These are phyloP conservation scores for Indri indri DNA, from an alignment of 2,113 vertebrate genomes.

Conservation along the genomic window DNA sequence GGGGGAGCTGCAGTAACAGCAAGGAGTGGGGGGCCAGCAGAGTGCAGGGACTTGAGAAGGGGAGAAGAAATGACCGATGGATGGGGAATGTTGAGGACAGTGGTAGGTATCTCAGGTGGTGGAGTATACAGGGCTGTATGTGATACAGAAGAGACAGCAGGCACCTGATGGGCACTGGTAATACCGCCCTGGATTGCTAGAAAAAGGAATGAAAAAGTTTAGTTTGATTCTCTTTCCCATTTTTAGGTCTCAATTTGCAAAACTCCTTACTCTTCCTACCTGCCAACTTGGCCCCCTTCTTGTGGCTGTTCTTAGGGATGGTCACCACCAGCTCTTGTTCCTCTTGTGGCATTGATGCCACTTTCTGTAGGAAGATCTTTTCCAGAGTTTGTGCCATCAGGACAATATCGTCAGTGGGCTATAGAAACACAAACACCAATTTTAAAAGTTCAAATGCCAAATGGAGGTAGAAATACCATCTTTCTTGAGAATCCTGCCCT, in stretches of 20 bases:
- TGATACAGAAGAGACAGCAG: constrained; percentile 91
- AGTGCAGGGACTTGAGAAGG: constrained; percentile 86
- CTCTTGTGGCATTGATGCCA: constrained; percentile 95
- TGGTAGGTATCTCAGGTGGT: constrained; percentile 91
- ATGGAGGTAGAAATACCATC: rapidly evolving
- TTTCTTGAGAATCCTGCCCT: neutral
- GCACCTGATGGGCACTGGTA: constrained; percentile 93
- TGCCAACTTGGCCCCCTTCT: constrained; percentile 86
- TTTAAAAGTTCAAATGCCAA: rapidly evolving
- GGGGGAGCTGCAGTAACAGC: constrained; percentile 82
- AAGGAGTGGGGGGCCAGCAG: constrained; percentile 76
- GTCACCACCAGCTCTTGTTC: constrained; percentile 91
- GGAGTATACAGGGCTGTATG: constrained; percentile 88
- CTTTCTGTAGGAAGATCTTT: constrained; percentile 95
- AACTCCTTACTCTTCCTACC: constrained; percentile 66
- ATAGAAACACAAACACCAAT: rapidly evolving
- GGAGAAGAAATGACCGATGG: constrained; percentile 86
- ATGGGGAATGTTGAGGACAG: constrained; percentile 89
- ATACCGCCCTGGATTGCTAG: constrained; percentile 86
- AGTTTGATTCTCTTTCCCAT: neutral
- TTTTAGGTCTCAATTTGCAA: neutral
- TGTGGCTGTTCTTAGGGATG: constrained; percentile 86
- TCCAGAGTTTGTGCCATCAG: constrained; percentile 96
- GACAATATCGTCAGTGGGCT: constrained; percentile 96
- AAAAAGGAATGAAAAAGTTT: neutral